Conservation (phyloP, 2,888 invertebrate species). For the Polydrusus pterygomalis region DNA sequence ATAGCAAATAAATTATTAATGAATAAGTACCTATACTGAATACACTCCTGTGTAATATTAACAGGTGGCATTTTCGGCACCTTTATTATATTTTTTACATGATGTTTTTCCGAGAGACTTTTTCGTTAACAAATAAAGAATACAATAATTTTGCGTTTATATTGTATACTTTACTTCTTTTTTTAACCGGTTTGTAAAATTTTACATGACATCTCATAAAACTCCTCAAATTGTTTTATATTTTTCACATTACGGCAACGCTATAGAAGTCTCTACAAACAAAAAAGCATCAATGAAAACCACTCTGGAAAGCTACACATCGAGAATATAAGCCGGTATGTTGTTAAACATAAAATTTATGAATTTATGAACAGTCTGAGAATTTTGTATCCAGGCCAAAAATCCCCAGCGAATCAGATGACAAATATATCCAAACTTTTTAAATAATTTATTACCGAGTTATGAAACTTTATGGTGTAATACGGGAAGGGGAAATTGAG, state of each 20-base stretch:
- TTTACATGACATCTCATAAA: too few species aligned
- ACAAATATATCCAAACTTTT: constrained; percentile 35
- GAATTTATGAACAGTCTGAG: constrained; percentile 38
- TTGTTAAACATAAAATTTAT: constrained; percentile 29
- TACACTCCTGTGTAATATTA: too few species aligned
- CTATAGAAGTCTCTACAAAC: not conserved
- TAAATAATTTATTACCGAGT: constrained; percentile 31
- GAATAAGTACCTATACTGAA: too few species aligned
- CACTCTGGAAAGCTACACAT: not conserved
- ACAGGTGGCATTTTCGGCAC: too few species aligned
- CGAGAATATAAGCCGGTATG: constrained; percentile 17
- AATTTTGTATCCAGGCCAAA: constrained; percentile 42
- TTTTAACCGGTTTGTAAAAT: too few species aligned
- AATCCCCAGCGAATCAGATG: constrained; percentile 36
- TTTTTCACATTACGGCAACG: constrained; percentile 2
- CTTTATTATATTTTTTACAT: too few species aligned
- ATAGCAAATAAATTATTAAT: too few species aligned
- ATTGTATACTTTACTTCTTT: too few species aligned
- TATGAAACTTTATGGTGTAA: constrained; percentile 22
- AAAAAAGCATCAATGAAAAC: constrained; percentile 17
- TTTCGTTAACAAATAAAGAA: too few species aligned
- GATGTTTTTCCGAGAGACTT: too few species aligned
- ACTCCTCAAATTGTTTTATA: too few species aligned
- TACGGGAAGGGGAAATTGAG: constrained; percentile 1
- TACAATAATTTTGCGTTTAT: too few species aligned